Evolutionary conservation across 92 coral and sea anemone genomes (phyloP).

Genomic region (Meandrina meandrites): DNA sequence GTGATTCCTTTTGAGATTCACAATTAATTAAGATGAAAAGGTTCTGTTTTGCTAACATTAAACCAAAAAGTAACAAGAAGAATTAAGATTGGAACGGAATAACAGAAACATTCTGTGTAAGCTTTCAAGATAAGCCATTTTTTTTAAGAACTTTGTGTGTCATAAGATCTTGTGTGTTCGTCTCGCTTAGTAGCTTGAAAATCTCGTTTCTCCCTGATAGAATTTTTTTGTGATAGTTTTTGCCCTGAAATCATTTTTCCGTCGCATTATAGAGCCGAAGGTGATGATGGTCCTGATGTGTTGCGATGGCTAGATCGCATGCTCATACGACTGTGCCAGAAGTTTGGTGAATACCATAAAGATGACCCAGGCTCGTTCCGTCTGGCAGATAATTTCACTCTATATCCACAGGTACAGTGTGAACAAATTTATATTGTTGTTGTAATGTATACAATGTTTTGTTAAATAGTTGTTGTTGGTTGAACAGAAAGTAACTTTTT

Average conservation of each 20-base stretch:
- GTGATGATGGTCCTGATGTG: slow-evolving; percentile 98
- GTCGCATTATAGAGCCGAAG: slow-evolving; percentile 72
- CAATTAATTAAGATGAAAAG: too few species aligned
- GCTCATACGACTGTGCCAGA: slow-evolving; percentile 97
- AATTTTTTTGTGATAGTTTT: background rate
- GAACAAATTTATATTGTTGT: too few species aligned
- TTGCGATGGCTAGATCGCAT: slow-evolving; percentile 98
- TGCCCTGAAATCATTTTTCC: background rate
- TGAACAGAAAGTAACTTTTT: too few species aligned
- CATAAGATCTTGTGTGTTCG: too few species aligned
- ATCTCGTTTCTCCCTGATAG: background rate
- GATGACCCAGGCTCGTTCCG: slow-evolving; percentile 94
- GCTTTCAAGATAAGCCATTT: too few species aligned
- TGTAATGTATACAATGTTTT: background rate
- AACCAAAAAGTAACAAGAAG: too few species aligned
- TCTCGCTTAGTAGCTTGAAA: background rate
- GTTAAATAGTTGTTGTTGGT: background rate
- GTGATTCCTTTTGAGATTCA: too few species aligned
- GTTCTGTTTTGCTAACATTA: too few species aligned
- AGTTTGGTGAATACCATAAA: slow-evolving; percentile 96
- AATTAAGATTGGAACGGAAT: too few species aligned
- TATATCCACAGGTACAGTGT: slow-evolving; percentile 90
- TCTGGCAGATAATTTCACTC: slow-evolving; percentile 91
- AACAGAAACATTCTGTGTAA: too few species aligned
- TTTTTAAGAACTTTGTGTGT: too few species aligned